Evolutionary conservation across 2,113 vertebrate species (phyloP).

Genomic region (Phaetusa simplex): DNA sequence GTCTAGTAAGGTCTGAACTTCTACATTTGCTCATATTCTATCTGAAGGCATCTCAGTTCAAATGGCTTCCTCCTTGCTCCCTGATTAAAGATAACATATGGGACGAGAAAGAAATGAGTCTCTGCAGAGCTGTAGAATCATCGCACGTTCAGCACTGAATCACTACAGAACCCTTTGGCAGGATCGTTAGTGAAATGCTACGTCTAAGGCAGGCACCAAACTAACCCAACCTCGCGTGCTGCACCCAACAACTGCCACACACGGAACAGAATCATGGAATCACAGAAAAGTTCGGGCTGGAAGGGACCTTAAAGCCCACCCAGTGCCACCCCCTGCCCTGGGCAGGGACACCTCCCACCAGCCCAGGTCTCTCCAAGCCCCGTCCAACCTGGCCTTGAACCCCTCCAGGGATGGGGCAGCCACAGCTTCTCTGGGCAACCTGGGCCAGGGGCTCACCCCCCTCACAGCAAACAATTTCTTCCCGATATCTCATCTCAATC

Average conservation of each 20-base stretch:
- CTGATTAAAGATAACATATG: not conserved
- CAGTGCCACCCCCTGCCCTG: too few relatives aligned
- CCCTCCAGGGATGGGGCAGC: too few relatives aligned
- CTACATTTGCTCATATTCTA: not conserved
- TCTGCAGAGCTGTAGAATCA: not conserved
- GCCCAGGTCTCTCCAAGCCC: too few relatives aligned
- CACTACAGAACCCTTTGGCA: not conserved
- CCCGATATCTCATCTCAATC: too few relatives aligned
- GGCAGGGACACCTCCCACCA: too few relatives aligned
- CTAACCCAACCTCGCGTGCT: not conserved
- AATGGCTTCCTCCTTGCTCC: not conserved
- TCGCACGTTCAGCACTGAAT: not conserved
- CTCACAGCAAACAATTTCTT: too few relatives aligned
- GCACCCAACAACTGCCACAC: not conserved
- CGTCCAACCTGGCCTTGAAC: too few relatives aligned
- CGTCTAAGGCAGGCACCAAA: not conserved
- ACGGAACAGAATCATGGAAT: not conserved
- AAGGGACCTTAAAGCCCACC: too few relatives aligned
- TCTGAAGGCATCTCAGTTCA: not conserved
- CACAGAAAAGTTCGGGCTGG: too few relatives aligned
- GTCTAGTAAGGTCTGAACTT: not conserved
- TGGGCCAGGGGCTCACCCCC: too few relatives aligned
- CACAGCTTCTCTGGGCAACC: too few relatives aligned
- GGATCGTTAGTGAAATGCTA: not conserved
- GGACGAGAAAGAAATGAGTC: not conserved